phyloP scores from a whole-genome alignment of 2,888 invertebrate species.

The Synanthedon vespiformis region DNA sequence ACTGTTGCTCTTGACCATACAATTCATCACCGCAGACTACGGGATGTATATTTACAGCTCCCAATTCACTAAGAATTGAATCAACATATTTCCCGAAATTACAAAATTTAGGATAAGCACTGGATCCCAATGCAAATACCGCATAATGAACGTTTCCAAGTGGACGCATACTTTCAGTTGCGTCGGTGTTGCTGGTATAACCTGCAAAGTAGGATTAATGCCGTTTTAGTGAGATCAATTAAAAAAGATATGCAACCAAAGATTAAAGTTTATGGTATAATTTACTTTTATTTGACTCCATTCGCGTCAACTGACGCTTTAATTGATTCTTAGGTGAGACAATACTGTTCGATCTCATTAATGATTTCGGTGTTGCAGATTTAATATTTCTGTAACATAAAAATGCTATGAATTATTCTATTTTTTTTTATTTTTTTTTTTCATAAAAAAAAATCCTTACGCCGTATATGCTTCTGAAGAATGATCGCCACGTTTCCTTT shows the following conservation, averaged over 20 bases:
- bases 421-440: background rate
- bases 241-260: background rate
- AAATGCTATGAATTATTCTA: background rate
- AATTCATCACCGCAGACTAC: slow-evolving; percentile 92
- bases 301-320: slow-evolving; percentile 46
- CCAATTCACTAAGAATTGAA: slow-evolving; percentile 86
- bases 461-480: slow-evolving; percentile 22
- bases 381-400: slow-evolving; percentile 62
- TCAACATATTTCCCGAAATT: slow-evolving; percentile 94
- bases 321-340: slow-evolving; percentile 42
- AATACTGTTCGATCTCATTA: slow-evolving; percentile 87
- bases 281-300: slow-evolving; percentile 42
- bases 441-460: slow-evolving; percentile 10
- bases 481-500: slow-evolving; percentile 31
- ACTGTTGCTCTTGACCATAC: slow-evolving; percentile 94
- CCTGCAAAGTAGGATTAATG: slow-evolving; percentile 67
- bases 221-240: background rate
- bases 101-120: slow-evolving; percentile 96
- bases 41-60: slow-evolving; percentile 86
- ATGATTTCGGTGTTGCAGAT: slow-evolving; percentile 84
- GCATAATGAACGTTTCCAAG: slow-evolving; percentile 92
- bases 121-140: slow-evolving; percentile 93
- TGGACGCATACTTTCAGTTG: slow-evolving; percentile 81
- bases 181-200: slow-evolving; percentile 66
- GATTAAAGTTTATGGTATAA: background rate